Base-by-base conservation (phyloP, 2,113 vertebrate genomes). In the human region DNA sequence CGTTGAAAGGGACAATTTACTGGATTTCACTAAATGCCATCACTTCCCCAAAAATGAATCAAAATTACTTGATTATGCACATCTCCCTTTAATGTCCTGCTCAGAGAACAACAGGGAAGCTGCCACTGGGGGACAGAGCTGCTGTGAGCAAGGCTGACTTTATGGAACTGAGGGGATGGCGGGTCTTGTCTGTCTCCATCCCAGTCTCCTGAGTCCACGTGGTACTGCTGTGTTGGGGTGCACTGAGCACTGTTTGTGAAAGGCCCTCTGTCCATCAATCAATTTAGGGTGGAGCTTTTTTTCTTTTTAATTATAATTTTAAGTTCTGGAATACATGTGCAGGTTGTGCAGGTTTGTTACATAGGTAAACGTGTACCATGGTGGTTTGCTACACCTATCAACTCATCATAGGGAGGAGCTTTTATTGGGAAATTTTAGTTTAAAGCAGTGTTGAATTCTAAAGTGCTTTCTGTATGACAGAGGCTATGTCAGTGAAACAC, bases 1-100 rank as follows among this genome's bases (percentile, higher is more conserved):
- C 97, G 97, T 98, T 97, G 98, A 98, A 98, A 98, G 97, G 98
- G 97, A 98, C 98, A 97, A 98, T 98, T 98, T 98, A 98, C 97
- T 97, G 96, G 97, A 98, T 98, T 98, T 98, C 10, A 0, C 96
- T 98, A 97, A 98, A 98, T 98, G 95, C 94, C 97, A 98, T 93
- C 50, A 35, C 98, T 98, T 98, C 94, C 97, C 98, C 64, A 84
- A 81, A 99, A 98, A 97, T 93, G 98, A 98, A 97, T 97, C 94
- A 97, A 97, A 98, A 98, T 98, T 93, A 98, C 96, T 98, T 97
- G 98, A 97, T 98, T 97, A 98, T 97, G 95, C 96, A 95, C 40
- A 6, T 98, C 75, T 96, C 55, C 8, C 78, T 97, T 97, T 93
- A 97, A 93, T 93, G 96, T 97, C 93, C 97, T 90, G 64, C 86